A percentile compares a stretch with the other conserved stretches of the same genome.
Evolutionary conservation across 2,888 invertebrate species (phyloP).

Genomic region (Thymelicus acteon): DNA sequence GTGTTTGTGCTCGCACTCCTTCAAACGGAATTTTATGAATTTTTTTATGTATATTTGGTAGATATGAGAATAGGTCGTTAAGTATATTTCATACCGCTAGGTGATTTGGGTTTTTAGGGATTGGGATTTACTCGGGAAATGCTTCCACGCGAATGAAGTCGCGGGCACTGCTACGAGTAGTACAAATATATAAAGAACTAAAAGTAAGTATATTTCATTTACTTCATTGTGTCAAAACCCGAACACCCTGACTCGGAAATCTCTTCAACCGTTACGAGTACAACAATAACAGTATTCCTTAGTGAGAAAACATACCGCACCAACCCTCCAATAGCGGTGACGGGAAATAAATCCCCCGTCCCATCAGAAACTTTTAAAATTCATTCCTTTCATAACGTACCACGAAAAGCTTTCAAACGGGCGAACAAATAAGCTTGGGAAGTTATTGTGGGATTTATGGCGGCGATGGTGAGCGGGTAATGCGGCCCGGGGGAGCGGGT

Average conservation of each 20-base stretch:
- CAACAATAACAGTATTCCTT: not conserved
- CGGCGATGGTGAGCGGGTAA: slow-evolving; percentile 13
- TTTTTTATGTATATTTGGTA: too few relatives aligned
- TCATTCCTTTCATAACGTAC: slow-evolving; percentile 19
- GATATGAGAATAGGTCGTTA: too few relatives aligned
- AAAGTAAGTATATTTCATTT: too few relatives aligned
- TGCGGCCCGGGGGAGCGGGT: slow-evolving; percentile 20
- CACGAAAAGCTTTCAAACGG: slow-evolving; percentile 33
- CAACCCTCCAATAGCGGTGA: slow-evolving; percentile 9
- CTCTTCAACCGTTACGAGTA: not conserved
- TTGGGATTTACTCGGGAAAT: too few relatives aligned
- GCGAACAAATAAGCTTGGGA: slow-evolving; percentile 22
- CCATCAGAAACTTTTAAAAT: slow-evolving; percentile 30
- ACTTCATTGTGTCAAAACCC: too few relatives aligned
- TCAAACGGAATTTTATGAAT: too few relatives aligned
- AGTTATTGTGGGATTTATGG: slow-evolving; percentile 26
- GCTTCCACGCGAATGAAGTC: too few relatives aligned
- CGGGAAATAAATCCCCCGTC: slow-evolving; percentile 15
- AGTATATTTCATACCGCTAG: too few relatives aligned
- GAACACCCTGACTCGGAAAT: not conserved
- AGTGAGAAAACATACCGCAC: slow-evolving; percentile 6
- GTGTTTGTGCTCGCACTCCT: too few relatives aligned
- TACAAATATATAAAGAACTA: too few relatives aligned
- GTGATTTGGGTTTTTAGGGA: too few relatives aligned
- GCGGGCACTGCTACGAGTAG: too few relatives aligned